Evolutionary conservation across 2,888 invertebrate species (phyloP).

Genomic region (Drosophila subsilvestris): DNA sequence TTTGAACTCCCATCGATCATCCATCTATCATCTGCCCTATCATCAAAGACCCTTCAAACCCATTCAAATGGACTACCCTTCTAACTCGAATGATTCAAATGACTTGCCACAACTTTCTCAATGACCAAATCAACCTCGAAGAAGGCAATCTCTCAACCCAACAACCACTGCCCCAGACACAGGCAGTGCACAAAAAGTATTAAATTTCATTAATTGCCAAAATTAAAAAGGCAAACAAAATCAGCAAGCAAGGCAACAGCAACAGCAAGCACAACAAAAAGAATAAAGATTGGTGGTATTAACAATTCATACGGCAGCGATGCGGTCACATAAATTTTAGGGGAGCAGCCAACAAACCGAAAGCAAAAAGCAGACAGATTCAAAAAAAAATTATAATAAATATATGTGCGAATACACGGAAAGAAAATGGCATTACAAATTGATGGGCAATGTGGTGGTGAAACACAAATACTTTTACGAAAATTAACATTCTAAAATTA

Average conservation of each 20-base stretch:
- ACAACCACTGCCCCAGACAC: conserved; percentile 17
- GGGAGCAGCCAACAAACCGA: conserved; percentile 50
- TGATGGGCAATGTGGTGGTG: not conserved
- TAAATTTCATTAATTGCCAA: conserved; percentile 82
- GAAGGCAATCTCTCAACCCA: conserved; percentile 10
- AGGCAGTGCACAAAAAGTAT: conserved; percentile 73
- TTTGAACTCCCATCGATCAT: not conserved
- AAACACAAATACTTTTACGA: too few relatives aligned
- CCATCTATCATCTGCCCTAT: conserved; percentile 27
- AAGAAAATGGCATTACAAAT: not conserved
- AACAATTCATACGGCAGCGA: conserved; percentile 77
- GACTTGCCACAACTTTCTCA: conserved; percentile 25
- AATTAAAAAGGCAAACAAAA: conserved; percentile 50
- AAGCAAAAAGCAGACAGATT: conserved; percentile 46
- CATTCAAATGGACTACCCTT: not conserved
- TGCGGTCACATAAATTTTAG: conserved; percentile 74
- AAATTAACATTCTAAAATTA: too few relatives aligned
- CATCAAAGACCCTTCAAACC: conserved; percentile 1
- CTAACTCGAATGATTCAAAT: not conserved
- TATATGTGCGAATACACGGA: conserved; percentile 10
- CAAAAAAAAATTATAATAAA: conserved; percentile 36
- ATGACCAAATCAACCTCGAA: conserved; percentile 13
- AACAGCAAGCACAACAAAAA: conserved; percentile 42
- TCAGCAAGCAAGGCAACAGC: conserved; percentile 8
- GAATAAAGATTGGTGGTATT: conserved; percentile 60